Percentiles rank a stretch among this genome's conserved stretches.
Conservation (phyloP, 2,888 invertebrate genomes). For the Chrysina gloriosa region DNA sequence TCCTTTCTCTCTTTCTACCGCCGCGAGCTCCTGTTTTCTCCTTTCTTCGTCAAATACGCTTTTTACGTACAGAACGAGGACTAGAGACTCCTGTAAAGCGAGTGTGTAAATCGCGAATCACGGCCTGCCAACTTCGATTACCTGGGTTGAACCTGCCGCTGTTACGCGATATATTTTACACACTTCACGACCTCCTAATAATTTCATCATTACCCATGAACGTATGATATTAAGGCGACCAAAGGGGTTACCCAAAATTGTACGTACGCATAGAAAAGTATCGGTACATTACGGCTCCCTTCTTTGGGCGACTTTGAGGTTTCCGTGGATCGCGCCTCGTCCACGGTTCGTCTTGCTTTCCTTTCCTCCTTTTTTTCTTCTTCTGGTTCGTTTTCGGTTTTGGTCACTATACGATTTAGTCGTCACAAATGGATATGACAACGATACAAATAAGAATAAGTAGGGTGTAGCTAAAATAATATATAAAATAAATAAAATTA, state of each 20-base stretch:
- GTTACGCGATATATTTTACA: conserved; percentile 46
- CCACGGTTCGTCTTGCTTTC: conserved; percentile 2
- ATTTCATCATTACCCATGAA: conserved; percentile 41
- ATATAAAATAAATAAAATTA: too few relatives aligned
- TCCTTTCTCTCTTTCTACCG: too few relatives aligned
- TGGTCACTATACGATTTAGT: conserved; percentile 16
- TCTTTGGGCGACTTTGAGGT: conserved; percentile 30
- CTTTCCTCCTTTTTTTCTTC: background rate
- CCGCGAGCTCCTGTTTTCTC: background rate
- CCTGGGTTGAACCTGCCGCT: conserved; percentile 55
- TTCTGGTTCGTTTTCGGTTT: background rate
- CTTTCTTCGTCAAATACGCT: too few relatives aligned
- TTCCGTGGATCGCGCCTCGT: background rate
- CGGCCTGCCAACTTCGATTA: conserved; percentile 54
- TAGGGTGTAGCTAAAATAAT: too few relatives aligned
- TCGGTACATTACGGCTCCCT: conserved; percentile 12
- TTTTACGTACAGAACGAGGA: too few relatives aligned
- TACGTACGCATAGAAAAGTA: conserved; percentile 21
- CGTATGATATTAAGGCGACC: conserved; percentile 27
- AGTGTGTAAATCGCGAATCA: conserved; percentile 56
- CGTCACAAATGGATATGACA: conserved; percentile 26
- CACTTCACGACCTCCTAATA: conserved; percentile 45
- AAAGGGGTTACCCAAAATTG: conserved; percentile 28
- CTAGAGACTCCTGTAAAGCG: background rate
- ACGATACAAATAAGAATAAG: too few relatives aligned